Evolutionary conservation across 2,888 invertebrate species (phyloP).

Genomic region (Diplazon laetatorius): DNA sequence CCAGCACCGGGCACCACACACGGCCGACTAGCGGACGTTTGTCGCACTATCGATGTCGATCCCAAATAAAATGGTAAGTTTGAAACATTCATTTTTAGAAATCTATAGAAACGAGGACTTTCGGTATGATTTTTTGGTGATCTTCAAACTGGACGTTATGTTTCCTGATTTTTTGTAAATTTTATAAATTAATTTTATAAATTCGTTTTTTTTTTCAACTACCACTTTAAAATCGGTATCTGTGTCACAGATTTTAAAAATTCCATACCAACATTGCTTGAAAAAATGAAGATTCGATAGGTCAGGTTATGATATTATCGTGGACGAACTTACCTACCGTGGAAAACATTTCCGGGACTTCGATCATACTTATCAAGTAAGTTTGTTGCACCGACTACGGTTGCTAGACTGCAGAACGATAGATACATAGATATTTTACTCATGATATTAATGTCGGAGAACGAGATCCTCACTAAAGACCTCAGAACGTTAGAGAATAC

Average conservation of each 20-base stretch:
- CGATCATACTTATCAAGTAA: constrained; percentile 67
- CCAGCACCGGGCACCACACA: too few species aligned
- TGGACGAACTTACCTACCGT: constrained; percentile 74
- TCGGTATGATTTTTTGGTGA: too few species aligned
- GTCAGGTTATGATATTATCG: constrained; percentile 4
- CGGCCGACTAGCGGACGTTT: too few species aligned
- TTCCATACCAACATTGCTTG: too few species aligned
- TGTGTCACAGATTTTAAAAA: too few species aligned
- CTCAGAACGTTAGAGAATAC: constrained; percentile 13
- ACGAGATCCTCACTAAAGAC: constrained; percentile 11
- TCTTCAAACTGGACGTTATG: too few species aligned
- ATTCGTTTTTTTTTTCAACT: too few species aligned
- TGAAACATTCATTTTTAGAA: not conserved
- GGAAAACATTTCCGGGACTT: constrained; percentile 68
- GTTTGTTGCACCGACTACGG: constrained; percentile 46
- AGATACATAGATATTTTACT: constrained; percentile 65
- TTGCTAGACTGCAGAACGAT: constrained; percentile 63
- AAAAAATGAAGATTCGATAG: constrained; percentile 2
- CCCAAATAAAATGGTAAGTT: not conserved
- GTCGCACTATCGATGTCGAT: too few species aligned
- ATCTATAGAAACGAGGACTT: not conserved
- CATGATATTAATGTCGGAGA: constrained; percentile 65
- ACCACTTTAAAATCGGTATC: too few species aligned
- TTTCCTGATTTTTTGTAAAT: too few species aligned
- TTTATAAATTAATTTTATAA: too few species aligned